Evolutionary conservation across 2,113 vertebrate species (phyloP), one percentile per base, ranked within the genome.

Genomic region (Balaeniceps rex): DNA sequence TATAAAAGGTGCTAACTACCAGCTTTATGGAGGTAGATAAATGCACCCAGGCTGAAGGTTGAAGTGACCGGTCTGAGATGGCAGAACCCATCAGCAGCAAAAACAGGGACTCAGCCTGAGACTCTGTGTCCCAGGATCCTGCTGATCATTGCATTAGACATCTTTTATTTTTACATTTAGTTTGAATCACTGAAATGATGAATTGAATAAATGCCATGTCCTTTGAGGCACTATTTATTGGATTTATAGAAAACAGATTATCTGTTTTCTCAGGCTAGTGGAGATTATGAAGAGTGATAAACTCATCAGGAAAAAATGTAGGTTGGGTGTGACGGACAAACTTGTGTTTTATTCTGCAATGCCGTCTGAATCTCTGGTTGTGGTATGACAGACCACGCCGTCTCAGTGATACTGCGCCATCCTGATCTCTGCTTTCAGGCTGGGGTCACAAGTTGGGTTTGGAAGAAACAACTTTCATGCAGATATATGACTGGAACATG

Each of bases 261-360:
- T 89, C 86, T 96, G 31, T 86, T 90, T 72, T 95, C 64, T 55
- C 64, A 68, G 79, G 72, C 38, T 78, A 74, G 68, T 78, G 68
- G 75, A 92, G 81, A 83, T 47, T 81, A 71, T 61, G 18, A 38
- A 77, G 65, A 88, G 18, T 64, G 71, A 92, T 88, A 96, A 90
- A 77, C 64, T 92, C 92, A 94, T 92, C 71, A 87, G 68, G 68
- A 94, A 94, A 97, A 96, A 94, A 94, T 71, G 90, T 24, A 86
- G 47, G 23, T 58, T 94, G 88, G 76, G 92, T 83, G 92, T 93
- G 96, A 97, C 7, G 4, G 95, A 92, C 79, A 94, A 90, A 83
- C 44, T 65, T 49, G 19, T 86, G 51, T 81, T 93, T 83, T 83
- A 70, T 81, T 91, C 58, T 0, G 0, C 60, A 90, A 17, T 51